Conservation (phyloP, 1,140 invertebrate species). For the Himalopsyche phryganea region DNA sequence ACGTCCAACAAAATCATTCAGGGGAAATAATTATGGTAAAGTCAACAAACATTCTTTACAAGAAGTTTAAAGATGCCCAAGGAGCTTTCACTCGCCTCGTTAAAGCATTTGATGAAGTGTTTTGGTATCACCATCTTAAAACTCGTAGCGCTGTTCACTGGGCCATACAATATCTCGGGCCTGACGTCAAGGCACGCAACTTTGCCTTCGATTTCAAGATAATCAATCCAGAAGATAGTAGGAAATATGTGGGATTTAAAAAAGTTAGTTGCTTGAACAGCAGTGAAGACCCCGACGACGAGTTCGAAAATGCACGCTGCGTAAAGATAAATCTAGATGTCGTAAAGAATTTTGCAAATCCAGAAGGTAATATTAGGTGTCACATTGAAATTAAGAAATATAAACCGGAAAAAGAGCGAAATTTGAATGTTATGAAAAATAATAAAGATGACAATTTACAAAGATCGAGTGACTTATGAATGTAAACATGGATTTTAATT, state of each 20-base stretch:
- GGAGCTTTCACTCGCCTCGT: conserved; percentile 2
- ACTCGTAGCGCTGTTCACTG: conserved; percentile 1
- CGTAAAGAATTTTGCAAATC: background rate
- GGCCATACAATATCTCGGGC: conserved; percentile 16
- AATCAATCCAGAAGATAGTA: conserved; percentile 3
- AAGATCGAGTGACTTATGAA: too few relatives aligned
- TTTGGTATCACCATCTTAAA: conserved; percentile 14
- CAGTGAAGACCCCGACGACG: background rate
- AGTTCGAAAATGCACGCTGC: background rate
- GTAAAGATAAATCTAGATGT: conserved; percentile 7
- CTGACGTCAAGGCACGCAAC: conserved; percentile 6
- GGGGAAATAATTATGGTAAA: conserved; percentile 4
- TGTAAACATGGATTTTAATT: too few relatives aligned
- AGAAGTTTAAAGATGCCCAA: conserved; percentile 3
- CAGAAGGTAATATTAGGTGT: conserved; percentile 4
- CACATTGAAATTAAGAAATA: background rate
- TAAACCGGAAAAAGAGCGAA: background rate
- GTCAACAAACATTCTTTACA: background rate
- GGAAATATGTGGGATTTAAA: conserved; percentile 12
- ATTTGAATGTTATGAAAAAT: background rate
- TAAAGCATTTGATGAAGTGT: conserved; percentile 3
- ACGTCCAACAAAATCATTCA: background rate
- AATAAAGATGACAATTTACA: background rate
- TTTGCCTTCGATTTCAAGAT: conserved; percentile 11
- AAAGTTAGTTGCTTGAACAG: conserved; percentile 10